A percentile compares a stretch with the other conserved stretches of the same genome.
Evolutionary conservation across 2,113 vertebrate species (phyloP).

Genomic region (western clawed frog (Xenopus tropicalis)): UCB_Xtro_10.0 CM004446.2:116952501-116953000

Average conservation of each 20-base stretch:
- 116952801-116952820: too few species aligned
- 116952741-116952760: background rate
- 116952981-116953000: too few species aligned
- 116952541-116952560: background rate
- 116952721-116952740: background rate
- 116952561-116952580: background rate
- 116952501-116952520: background rate
- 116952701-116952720: background rate
- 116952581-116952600: background rate
- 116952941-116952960: too few species aligned
- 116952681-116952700: background rate
- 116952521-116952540: background rate
- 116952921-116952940: too few species aligned
- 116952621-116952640: slow-evolving; percentile 3
- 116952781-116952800: background rate
- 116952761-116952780: background rate
- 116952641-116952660: slow-evolving; percentile 8
- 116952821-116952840: too few species aligned
- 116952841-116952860: too few species aligned
- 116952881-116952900: too few species aligned
- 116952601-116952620: slow-evolving; percentile 9
- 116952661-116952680: background rate
- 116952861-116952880: too few species aligned
- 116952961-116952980: too few species aligned
- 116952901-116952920: too few species aligned